Conservation (phyloP, 2,797 vertebrate genomes). For the Sebastes reedi region DNA sequence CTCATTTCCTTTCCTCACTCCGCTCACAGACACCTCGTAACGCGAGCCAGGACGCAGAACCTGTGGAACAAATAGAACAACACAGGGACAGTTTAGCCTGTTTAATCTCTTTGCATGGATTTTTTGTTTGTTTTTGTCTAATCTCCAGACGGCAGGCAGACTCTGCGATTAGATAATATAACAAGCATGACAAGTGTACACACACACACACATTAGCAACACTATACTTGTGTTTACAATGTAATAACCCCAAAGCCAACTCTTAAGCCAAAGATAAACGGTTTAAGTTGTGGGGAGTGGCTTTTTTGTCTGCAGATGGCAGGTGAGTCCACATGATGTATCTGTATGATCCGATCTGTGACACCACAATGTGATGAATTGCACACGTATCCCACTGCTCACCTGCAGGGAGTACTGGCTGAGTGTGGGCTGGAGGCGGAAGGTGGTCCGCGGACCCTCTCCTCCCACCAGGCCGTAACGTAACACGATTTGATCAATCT, state of each 20-base stretch:
- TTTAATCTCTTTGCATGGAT: constrained; percentile 29
- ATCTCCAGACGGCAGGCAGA: constrained; percentile 33
- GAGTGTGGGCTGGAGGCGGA: constrained; percentile 93
- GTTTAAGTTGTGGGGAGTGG: neutral
- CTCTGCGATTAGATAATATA: constrained; percentile 38
- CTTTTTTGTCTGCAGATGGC: constrained; percentile 13
- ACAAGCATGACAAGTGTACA: constrained; percentile 16
- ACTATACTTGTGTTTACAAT: constrained; percentile 4
- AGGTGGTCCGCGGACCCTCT: constrained; percentile 90
- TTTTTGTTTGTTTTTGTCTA: constrained; percentile 30
- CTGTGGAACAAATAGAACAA: constrained; percentile 69
- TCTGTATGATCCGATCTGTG: constrained; percentile 18
- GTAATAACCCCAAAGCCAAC: constrained; percentile 9
- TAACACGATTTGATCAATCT: constrained; percentile 92
- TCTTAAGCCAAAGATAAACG: constrained; percentile 23
- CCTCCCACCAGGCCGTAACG: constrained; percentile 90
- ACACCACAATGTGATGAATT: constrained; percentile 1
- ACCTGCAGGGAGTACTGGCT: constrained; percentile 98
- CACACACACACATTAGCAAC: neutral
- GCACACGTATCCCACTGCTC: constrained; percentile 1
- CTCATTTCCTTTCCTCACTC: constrained; percentile 89
- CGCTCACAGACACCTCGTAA: constrained; percentile 89
- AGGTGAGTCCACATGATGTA: constrained; percentile 10
- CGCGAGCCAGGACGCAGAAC: constrained; percentile 90
- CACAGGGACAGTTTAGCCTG: neutral